phyloP scores from a whole-genome alignment of 2,797 vertebrate genomes.

The Hippocampus kuda region DNA sequence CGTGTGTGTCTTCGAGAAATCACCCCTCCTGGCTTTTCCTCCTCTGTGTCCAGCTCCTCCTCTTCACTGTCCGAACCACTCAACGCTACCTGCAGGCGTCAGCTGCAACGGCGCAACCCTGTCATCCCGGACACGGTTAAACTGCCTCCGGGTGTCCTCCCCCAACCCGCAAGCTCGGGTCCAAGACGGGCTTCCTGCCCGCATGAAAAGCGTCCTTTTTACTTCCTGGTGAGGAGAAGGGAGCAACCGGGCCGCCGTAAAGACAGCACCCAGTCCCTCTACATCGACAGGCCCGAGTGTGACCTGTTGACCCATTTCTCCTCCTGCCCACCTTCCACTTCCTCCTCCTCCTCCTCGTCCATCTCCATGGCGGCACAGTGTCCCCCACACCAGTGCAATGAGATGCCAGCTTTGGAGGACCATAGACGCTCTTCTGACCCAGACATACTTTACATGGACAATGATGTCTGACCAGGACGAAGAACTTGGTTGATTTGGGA shows the following conservation, averaged over 20 bases:
- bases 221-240: slow-evolving; percentile 48
- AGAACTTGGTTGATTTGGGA: background rate
- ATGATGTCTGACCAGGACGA: slow-evolving; percentile 40
- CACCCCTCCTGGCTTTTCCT: slow-evolving; percentile 37
- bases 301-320: slow-evolving; percentile 43
- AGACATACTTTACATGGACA: slow-evolving; percentile 64
- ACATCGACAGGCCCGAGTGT: slow-evolving; percentile 57
- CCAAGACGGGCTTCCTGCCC: slow-evolving; percentile 11
- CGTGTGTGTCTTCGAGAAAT: slow-evolving; percentile 20
- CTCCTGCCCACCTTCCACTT: slow-evolving; percentile 34
- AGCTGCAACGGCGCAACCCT: slow-evolving; percentile 72
- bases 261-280: slow-evolving; percentile 81
- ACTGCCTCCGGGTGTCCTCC: slow-evolving; percentile 69
- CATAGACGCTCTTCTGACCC: slow-evolving; percentile 82
- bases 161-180: slow-evolving; percentile 13
- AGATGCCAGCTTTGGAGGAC: slow-evolving; percentile 25
- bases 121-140: slow-evolving; percentile 81
- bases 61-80: slow-evolving; percentile 38
- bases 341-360: slow-evolving; percentile 45
- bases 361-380: slow-evolving; percentile 32
- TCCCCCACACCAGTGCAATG: slow-evolving; percentile 18
- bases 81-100: slow-evolving; percentile 51
- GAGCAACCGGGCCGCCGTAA: slow-evolving; percentile 73
- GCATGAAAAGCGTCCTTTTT: slow-evolving; percentile 18
- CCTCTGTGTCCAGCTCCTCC: slow-evolving; percentile 34